Evolutionary conservation across 2,888 invertebrate genomes (phyloP).

Genomic region (Coenonympha glycerion): DNA sequence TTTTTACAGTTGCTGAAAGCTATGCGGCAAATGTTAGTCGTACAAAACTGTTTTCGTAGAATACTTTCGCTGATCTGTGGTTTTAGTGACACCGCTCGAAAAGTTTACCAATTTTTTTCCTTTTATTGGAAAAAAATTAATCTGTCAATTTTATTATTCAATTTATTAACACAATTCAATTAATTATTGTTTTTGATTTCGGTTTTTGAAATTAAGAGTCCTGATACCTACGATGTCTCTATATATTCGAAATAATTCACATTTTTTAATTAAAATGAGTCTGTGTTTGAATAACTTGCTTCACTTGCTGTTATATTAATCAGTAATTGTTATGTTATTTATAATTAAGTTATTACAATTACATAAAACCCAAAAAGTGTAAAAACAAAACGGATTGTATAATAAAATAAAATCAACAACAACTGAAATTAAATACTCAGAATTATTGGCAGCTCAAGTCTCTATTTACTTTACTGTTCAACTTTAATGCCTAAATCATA

Average conservation of each 20-base stretch:
- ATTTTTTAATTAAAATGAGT: too few species aligned
- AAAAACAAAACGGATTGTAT: background rate
- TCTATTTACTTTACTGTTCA: background rate
- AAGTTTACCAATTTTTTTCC: background rate
- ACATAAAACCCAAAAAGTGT: background rate
- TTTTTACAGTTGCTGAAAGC: conserved; percentile 7
- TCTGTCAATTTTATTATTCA: too few species aligned
- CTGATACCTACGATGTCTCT: background rate
- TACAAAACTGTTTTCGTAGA: background rate
- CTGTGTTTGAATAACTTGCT: too few species aligned
- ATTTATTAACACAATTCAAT: too few species aligned
- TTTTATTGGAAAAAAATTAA: background rate
- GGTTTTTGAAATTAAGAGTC: background rate
- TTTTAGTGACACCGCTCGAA: background rate
- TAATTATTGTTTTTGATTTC: background rate
- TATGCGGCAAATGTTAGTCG: conserved; percentile 7
- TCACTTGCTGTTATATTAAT: too few species aligned
- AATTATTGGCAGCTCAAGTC: background rate
- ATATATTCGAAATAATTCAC: too few species aligned
- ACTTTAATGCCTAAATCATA: background rate
- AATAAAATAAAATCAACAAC: background rate
- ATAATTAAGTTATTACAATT: too few species aligned
- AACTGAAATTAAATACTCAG: background rate
- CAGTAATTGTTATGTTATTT: too few species aligned
- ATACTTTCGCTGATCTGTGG: too few species aligned